Base-by-base conservation (phyloP, 2,113 vertebrate genomes). In the Sebastes schlegelii region DNA sequence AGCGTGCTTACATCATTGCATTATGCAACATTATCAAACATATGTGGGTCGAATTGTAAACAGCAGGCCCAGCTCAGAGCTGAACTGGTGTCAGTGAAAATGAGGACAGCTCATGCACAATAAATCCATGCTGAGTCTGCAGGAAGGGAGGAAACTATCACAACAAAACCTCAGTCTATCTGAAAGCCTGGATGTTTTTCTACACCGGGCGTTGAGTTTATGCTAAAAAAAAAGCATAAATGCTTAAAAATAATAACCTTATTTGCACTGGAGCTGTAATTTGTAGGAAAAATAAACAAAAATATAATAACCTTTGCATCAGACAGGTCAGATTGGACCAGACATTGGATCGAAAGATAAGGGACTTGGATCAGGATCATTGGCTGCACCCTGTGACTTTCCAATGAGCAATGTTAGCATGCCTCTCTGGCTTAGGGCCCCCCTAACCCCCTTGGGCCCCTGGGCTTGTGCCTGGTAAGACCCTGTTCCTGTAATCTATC, bases 1-100 rank as follows among this genome's bases (percentile, higher is more conserved):
- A 63, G 52, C 19, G 14, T 10, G 69, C 48, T 64, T 66, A 62
- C 57, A 73, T 74, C 71, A 43, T 78, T 21, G 77, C 69, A 71
- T 79, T 85, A 82, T 63, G 77, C 65, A 73, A 74, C 74, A 57
- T 86, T 63, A 85, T 76, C 61, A 67, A 77, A 84, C 79, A 48
- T 49, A 82, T 81, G 79, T 66, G 70, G 26, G 45, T 40, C 1
- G 52, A 75, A 67, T 26, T 48, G 71, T 68, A 54, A 82, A 63
- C 67, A 60, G 13, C 58, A 8, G 70, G 19, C 17, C 1, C 26
- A 17, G 74, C 46, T 73, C 9, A 9, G 51, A 21, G 77, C 62
- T 65, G 23, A 51, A 19, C 5, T 13, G 48, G 77, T 76, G 80
- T 76, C 80, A 76, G 57, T 1, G 66, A 51, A 52, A 73, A 54